phyloP scores from a whole-genome alignment of 2,113 vertebrate species.

The Callipepla californica region DNA sequence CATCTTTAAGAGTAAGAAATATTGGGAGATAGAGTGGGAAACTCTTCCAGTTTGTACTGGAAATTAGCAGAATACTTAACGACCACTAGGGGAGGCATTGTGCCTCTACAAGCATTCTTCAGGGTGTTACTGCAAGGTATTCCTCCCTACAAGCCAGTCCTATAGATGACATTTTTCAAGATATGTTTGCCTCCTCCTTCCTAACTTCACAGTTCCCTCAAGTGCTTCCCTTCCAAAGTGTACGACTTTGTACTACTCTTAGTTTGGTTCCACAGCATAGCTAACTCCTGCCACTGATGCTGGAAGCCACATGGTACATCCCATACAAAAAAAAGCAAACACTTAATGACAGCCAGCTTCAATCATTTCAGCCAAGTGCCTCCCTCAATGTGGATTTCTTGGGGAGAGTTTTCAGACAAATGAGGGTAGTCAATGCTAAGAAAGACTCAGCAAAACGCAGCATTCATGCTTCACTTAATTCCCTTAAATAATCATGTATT shows the following conservation, averaged over 20 bases:
- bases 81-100: not conserved
- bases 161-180: not conserved
- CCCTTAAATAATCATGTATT: not conserved
- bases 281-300: not conserved
- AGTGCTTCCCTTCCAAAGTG: not conserved
- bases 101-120: not conserved
- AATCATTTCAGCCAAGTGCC: not conserved
- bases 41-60: not conserved
- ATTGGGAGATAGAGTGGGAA: not conserved
- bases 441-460: not conserved
- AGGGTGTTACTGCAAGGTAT: not conserved
- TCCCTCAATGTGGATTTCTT: not conserved
- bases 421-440: not conserved
- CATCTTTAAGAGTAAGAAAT: not conserved
- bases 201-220: not conserved
- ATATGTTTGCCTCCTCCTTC: not conserved
- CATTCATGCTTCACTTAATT: not conserved
- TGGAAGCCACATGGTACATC: not conserved
- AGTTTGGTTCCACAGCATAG: not conserved
- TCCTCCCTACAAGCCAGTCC: not conserved
- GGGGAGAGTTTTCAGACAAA: not conserved
- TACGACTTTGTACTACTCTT: not conserved
- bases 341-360: not conserved
- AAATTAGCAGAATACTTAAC: not conserved
- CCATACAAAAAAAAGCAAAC: too few species aligned